Conservation (phyloP, 2,888 invertebrate species). For the Leucoptera coffeella region DNA sequence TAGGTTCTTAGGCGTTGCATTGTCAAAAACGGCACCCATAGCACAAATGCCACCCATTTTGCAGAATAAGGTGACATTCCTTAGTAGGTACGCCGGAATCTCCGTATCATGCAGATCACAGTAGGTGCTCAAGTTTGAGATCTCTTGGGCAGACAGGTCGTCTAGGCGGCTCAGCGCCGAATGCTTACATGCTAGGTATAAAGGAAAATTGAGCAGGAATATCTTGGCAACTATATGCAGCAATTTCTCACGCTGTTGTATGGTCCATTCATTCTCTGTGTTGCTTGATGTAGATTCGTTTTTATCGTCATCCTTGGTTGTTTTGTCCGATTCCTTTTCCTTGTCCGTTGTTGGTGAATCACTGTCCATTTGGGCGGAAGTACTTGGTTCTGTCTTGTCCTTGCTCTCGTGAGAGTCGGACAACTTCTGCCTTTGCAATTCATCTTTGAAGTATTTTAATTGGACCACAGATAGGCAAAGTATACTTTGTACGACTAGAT, state of each 20-base stretch:
- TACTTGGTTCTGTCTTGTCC: conserved; percentile 15
- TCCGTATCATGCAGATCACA: conserved; percentile 93
- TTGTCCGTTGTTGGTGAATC: conserved; percentile 11
- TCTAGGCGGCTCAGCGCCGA: conserved; percentile 74
- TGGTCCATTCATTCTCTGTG: conserved; percentile 57
- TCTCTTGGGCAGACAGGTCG: conserved; percentile 80
- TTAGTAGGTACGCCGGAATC: conserved; percentile 81
- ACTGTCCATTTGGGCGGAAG: conserved; percentile 13
- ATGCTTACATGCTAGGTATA: conserved; percentile 83
- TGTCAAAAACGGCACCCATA: conserved; percentile 81
- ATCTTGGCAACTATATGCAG: conserved; percentile 80
- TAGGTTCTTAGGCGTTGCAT: conserved; percentile 63
- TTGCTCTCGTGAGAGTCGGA: conserved; percentile 15
- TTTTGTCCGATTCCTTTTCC: conserved; percentile 10
- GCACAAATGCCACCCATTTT: conserved; percentile 84
- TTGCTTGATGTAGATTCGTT: conserved; percentile 11
- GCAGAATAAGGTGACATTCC: conserved; percentile 91
- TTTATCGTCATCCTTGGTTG: conserved; percentile 18
- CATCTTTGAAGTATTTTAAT: conserved; percentile 64
- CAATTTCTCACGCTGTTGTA: conserved; percentile 82
- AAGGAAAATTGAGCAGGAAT: conserved; percentile 84
- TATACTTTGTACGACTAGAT: conserved; percentile 81
- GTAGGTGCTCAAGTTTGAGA: conserved; percentile 68
- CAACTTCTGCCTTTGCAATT: conserved; percentile 27
- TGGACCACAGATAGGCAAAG: conserved; percentile 78